Percentiles rank a stretch among this genome's conserved stretches.
phyloP scores from a whole-genome alignment of 2,113 vertebrate genomes.

The Myotis yumanensis region DNA sequence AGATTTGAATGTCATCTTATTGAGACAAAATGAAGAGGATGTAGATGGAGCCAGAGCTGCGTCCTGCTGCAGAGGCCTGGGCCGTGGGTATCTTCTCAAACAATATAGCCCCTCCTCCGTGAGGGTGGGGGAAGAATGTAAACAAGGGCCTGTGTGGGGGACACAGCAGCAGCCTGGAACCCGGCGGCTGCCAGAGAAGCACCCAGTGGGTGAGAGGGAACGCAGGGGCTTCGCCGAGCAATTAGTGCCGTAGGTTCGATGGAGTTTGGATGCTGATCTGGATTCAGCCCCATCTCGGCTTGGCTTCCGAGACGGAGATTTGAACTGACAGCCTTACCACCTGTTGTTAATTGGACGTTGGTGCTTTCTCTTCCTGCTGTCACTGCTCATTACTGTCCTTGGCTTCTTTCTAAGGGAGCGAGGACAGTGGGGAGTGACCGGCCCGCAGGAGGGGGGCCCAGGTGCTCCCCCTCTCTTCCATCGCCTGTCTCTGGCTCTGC shows the following conservation, averaged over 20 bases:
- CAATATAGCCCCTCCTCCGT: background rate
- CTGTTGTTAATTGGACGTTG: slow-evolving; percentile 33
- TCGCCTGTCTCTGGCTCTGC: background rate
- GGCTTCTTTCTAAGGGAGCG: slow-evolving; percentile 29
- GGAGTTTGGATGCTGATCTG: background rate
- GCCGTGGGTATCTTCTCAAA: background rate
- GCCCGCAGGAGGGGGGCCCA: background rate
- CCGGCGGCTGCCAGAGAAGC: slow-evolving; percentile 49
- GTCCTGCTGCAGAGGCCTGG: background rate
- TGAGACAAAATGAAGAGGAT: background rate
- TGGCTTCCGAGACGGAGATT: slow-evolving; percentile 10
- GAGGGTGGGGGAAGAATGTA: background rate
- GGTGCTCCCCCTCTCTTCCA: background rate
- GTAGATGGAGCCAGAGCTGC: background rate
- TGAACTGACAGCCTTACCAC: slow-evolving; percentile 55
- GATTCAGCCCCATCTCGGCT: background rate
- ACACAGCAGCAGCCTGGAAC: slow-evolving; percentile 1
- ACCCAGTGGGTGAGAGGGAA: slow-evolving; percentile 44
- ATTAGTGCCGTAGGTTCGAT: background rate
- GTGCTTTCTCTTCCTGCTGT: slow-evolving; percentile 44
- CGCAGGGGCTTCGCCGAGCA: slow-evolving; percentile 16
- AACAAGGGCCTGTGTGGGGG: slow-evolving; percentile 27
- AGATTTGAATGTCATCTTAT: slow-evolving; percentile 30
- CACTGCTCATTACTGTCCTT: slow-evolving; percentile 49
- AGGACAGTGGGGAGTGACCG: background rate